Conservation (phyloP, 2,797 vertebrate species). For the Pangasius mekongensis region DNA sequence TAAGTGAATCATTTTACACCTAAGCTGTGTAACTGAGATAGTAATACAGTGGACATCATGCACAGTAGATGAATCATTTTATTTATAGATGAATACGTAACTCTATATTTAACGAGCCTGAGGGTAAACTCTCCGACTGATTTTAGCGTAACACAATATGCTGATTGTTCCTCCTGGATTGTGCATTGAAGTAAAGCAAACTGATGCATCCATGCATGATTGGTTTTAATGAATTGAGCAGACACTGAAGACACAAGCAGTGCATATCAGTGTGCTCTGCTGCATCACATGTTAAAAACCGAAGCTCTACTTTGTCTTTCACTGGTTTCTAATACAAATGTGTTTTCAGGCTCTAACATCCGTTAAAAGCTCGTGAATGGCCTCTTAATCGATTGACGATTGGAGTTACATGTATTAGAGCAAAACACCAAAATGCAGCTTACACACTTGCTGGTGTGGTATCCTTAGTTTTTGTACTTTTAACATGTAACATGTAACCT, state of each 20-base stretch:
- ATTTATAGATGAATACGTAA: constrained; percentile 7
- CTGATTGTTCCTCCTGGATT: background rate
- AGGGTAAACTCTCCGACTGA: background rate
- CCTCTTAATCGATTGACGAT: background rate
- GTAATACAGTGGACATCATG: background rate
- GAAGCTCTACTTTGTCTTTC: background rate
- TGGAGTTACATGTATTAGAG: background rate
- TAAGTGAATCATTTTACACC: background rate
- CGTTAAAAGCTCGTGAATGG: background rate
- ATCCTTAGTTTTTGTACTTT: background rate
- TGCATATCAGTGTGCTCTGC: background rate
- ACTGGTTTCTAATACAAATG: background rate
- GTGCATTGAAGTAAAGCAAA: background rate
- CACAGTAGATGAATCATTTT: background rate
- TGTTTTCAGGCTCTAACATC: constrained; percentile 4
- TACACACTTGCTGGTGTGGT: no score
- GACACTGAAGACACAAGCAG: background rate
- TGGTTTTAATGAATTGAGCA: background rate
- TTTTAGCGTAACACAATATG: background rate
- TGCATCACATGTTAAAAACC: background rate
- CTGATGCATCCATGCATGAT: background rate
- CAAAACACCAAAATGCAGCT: background rate
- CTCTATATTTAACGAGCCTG: background rate
- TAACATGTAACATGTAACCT: background rate
- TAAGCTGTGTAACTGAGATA: background rate